Evolutionary conservation across 2,113 vertebrate species (phyloP).

Genomic region (Phalacrocorax brasilianus): DNA sequence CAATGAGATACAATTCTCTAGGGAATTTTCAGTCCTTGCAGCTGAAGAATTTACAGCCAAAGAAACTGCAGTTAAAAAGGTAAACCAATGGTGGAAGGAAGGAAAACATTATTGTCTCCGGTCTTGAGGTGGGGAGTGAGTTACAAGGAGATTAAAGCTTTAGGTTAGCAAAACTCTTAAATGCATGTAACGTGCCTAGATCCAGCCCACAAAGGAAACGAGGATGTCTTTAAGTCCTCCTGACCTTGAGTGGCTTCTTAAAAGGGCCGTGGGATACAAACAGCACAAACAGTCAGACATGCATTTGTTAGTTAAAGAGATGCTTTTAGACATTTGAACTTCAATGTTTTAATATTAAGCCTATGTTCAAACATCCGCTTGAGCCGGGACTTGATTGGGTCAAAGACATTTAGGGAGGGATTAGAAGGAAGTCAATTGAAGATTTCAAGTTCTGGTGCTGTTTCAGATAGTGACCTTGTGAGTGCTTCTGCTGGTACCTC

Average conservation of each 20-base stretch:
- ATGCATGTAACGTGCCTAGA: background rate
- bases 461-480: background rate
- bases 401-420: background rate
- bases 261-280: background rate
- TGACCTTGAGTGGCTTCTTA: background rate
- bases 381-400: background rate
- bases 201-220: background rate
- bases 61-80: background rate
- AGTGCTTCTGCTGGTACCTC: background rate
- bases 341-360: background rate
- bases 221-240: background rate
- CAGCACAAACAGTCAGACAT: background rate
- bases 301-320: background rate
- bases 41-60: background rate
- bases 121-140: background rate
- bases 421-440: background rate
- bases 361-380: background rate
- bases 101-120: background rate
- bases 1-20: background rate
- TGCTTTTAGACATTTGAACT: background rate
- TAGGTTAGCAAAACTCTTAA: background rate
- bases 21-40: background rate
- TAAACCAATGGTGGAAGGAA: background rate
- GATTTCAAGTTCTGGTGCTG: background rate
- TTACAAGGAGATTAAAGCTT: background rate